These are phyloP conservation scores for Ochotona princeps DNA, from an alignment of 2,113 vertebrate genomes.

Conservation along the genomic window DNA sequence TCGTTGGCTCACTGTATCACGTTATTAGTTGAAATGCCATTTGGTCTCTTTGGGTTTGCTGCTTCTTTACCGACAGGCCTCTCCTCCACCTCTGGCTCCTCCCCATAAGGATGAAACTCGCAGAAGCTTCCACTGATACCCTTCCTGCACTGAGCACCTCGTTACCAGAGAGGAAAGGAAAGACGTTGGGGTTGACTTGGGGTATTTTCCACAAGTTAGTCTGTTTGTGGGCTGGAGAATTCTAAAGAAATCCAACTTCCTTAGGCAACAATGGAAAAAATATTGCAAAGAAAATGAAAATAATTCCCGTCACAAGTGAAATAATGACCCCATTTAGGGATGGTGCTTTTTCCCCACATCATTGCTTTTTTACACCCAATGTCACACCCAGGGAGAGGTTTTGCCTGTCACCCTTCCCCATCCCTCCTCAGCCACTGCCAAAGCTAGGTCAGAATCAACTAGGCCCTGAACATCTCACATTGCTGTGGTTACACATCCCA, in stretches of 20 bases:
- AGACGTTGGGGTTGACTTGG: no score
- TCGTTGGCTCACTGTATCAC: background rate
- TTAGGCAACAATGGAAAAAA: background rate
- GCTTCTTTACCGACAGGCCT: background rate
- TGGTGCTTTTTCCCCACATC: no score
- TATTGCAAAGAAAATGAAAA: background rate
- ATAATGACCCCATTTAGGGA: background rate
- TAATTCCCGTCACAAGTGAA: background rate
- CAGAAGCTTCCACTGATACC: accelerated
- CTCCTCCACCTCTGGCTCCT: no score
- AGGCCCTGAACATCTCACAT: background rate
- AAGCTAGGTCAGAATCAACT: accelerated
- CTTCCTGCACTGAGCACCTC: background rate
- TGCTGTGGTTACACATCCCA: no score
- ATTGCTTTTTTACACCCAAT: background rate
- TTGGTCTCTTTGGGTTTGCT: background rate
- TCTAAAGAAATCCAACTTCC: background rate
- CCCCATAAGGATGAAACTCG: background rate
- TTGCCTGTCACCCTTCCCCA: background rate
- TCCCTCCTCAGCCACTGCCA: no score
- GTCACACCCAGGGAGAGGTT: background rate
- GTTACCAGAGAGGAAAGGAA: background rate
- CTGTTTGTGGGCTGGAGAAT: background rate
- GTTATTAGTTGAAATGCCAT: background rate
- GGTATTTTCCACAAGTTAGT: background rate